Base-by-base conservation (phyloP, 2,888 invertebrate species). In the Eledona agricola region DNA sequence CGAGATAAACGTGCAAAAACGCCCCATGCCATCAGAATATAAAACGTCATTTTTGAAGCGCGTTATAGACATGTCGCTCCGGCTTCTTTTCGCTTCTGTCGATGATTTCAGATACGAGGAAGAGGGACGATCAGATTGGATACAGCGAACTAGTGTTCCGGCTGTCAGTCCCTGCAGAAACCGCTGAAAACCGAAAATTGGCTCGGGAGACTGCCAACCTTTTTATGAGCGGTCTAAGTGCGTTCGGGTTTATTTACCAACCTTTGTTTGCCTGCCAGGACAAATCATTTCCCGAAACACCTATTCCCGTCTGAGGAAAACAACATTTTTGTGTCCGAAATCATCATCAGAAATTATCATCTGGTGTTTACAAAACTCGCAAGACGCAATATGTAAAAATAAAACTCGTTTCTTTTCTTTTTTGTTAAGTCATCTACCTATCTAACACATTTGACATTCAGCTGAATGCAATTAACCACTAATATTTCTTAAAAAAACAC, bases 211-310 rank as follows among this genome's bases (percentile, higher is more conserved):
- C 26, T 10, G 20, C 22, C 5, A 31, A 12, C 31, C 19, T 49
- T 49, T 49, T 38, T 37, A 12, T 11, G 6, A 26, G 25, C 26
- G 35, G 37, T 37, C 22, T 29, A 28, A 38, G 38, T 38, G 38
- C 32, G 29, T 26, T 32, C 23, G 13, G 31, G 38, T 46, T 46
- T 40, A 35, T 49, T 19, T 17, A 12, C 1, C 11, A 17, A 16
- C n/a, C n/a, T 10, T 37, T 40, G 49, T 40, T 38, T 32, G 40
- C 40, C 49, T 49, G 32, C 38, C 49, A 35, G 38, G 38, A 49
- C 38, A 23, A 19, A 16, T 49, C 31, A 31, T 31, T 37, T 29
- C 17, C 19, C 17, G 17, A 49, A 12, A 22, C 17, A 29, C 40
- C 40, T 25, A 25, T 38, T 38, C 25, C 37, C 31, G 40, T 49